These are phyloP conservation scores for Eupleurogrammus muticus DNA, from an alignment of 2,797 vertebrate species.

Conservation along the genomic window DNA sequence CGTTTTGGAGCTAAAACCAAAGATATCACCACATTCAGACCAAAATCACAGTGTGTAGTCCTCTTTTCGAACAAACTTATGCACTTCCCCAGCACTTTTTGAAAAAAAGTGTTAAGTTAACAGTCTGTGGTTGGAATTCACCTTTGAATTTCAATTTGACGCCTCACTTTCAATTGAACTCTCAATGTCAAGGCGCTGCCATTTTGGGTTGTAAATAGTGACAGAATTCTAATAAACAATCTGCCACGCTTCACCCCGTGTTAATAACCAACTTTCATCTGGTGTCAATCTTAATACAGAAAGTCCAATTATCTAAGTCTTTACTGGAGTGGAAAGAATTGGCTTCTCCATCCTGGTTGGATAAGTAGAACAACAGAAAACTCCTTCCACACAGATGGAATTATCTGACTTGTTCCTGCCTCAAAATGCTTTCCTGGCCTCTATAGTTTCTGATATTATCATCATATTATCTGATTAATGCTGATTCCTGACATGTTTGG, in stretches of 20 bases:
- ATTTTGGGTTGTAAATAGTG: conserved; percentile 83
- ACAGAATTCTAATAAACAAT: conserved; percentile 86
- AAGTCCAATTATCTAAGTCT: conserved; percentile 83
- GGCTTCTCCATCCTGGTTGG: conserved; percentile 70
- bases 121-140: conserved; percentile 41
- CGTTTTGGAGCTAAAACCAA: too few species aligned
- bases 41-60: too few species aligned
- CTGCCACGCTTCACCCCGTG: conserved; percentile 81
- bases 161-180: conserved; percentile 76
- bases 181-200: conserved; percentile 77
- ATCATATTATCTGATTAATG: background rate
- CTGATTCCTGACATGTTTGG: background rate
- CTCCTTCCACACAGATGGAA: conserved; percentile 47
- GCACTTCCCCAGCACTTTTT: too few species aligned
- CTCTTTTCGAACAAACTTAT: too few species aligned
- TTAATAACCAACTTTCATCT: conserved; percentile 85
- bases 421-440: conserved; percentile 12
- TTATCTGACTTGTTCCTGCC: conserved; percentile 38
- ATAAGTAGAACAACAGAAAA: conserved; percentile 66
- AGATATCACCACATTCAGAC: too few species aligned
- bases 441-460: background rate
- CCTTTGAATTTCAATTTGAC: conserved; percentile 74
- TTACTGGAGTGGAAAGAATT: conserved; percentile 82
- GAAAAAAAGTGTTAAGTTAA: conserved; percentile 4
- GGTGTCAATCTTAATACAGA: conserved; percentile 85